Evolutionary conservation across 2,113 vertebrate species (phyloP).

Genomic region (Sinocyclocheilus grahami): DNA sequence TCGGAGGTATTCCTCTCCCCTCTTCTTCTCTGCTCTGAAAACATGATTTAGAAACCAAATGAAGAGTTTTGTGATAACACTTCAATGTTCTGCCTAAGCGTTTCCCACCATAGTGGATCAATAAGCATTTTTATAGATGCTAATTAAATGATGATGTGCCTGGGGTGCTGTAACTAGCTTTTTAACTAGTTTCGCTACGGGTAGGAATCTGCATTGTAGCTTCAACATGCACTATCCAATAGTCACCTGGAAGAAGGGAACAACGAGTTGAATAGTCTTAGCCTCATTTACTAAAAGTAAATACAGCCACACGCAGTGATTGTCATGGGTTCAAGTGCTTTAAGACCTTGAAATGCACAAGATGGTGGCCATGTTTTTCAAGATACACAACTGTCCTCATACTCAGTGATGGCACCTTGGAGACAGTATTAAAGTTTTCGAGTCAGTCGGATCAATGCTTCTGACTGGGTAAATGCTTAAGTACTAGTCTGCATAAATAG

Average conservation of each 20-base stretch:
- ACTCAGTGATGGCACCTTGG: neutral
- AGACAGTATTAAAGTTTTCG: neutral
- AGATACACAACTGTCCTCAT: neutral
- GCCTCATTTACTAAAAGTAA: neutral
- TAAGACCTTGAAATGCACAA: neutral
- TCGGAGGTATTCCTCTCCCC: constrained; percentile 4
- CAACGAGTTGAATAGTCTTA: neutral
- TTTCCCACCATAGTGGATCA: constrained; percentile 50
- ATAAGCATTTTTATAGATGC: constrained; percentile 58
- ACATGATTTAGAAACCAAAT: constrained; percentile 62
- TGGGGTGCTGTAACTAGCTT: constrained; percentile 49
- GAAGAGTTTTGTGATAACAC: constrained; percentile 45
- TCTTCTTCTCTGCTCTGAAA: constrained; percentile 51
- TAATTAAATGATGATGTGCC: constrained; percentile 71
- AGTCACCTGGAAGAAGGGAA: neutral
- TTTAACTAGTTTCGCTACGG: constrained; percentile 38
- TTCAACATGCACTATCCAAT: neutral
- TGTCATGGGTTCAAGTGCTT: neutral
- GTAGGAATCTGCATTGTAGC: constrained; percentile 53
- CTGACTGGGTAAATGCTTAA: neutral
- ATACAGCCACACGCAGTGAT: neutral
- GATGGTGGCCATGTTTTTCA: neutral
- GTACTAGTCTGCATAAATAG: neutral
- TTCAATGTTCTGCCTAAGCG: constrained; percentile 34
- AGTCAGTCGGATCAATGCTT: neutral